Evolutionary conservation across 2,113 vertebrate genomes (phyloP).

Genomic region (Erythrocebus patas): DNA sequence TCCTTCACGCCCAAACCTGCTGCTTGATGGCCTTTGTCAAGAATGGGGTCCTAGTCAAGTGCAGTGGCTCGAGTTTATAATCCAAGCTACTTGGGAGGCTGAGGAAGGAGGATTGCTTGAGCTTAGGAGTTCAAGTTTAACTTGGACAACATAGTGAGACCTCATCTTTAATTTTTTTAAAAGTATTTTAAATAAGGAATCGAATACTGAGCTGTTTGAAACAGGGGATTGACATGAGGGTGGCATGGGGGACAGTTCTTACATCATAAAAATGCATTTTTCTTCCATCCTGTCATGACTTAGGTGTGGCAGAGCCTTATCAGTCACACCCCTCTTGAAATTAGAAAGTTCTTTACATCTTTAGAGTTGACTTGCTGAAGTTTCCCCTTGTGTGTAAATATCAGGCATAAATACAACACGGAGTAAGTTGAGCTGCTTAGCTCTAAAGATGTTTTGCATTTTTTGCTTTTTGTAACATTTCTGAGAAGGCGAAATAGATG

Average conservation of each 20-base stretch:
- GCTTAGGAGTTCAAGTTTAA: too few species aligned
- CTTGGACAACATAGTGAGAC: too few species aligned
- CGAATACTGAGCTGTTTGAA: background rate
- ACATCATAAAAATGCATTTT: conserved; percentile 6
- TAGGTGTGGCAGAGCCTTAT: conserved; percentile 7
- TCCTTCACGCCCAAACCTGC: background rate
- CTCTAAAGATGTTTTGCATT: conserved; percentile 5
- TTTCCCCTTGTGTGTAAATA: background rate
- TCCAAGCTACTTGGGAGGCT: too few species aligned
- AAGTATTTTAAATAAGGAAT: background rate
- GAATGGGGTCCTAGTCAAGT: background rate
- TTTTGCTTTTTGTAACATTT: conserved; percentile 34
- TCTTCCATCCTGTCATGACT: background rate
- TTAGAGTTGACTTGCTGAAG: background rate
- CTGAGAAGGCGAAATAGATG: background rate
- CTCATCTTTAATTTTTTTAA: too few species aligned
- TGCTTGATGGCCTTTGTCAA: background rate
- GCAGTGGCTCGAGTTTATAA: too few species aligned
- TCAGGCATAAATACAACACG: background rate
- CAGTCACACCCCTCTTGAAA: background rate
- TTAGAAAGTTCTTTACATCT: conserved; percentile 15
- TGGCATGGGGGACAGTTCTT: background rate
- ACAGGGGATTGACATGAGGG: background rate
- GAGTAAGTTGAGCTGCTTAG: background rate
- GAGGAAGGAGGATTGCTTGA: too few species aligned